Conservation (phyloP, 2,888 invertebrate genomes). For the Cerceris rybyensis region DNA sequence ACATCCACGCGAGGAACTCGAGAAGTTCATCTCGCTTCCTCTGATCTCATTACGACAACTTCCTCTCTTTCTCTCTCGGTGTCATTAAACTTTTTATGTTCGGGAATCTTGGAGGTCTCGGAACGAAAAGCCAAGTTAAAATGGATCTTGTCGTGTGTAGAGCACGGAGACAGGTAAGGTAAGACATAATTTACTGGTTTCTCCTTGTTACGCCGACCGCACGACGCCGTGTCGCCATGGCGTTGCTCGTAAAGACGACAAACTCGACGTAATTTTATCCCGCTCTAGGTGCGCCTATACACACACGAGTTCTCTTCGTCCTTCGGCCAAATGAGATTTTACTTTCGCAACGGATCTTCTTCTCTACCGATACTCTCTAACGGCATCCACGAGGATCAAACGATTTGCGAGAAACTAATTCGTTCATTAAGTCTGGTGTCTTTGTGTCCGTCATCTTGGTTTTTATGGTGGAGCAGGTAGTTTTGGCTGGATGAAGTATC, state of each 20-base stretch:
- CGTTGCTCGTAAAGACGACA: conserved; percentile 72
- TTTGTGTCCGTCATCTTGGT: background rate
- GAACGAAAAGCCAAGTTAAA: conserved; percentile 33
- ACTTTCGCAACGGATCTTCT: conserved; percentile 49
- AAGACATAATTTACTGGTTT: conserved; percentile 73
- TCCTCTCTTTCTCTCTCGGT: background rate
- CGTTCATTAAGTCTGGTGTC: conserved; percentile 12
- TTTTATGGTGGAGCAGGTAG: background rate
- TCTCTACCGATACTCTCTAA: conserved; percentile 30
- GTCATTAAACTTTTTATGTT: conserved; percentile 43
- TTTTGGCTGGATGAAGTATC: too few relatives aligned
- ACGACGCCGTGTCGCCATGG: conserved; percentile 61
- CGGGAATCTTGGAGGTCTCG: conserved; percentile 19
- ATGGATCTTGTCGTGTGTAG: conserved; percentile 44
- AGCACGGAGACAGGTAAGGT: conserved; percentile 47
- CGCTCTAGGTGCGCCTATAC: conserved; percentile 47
- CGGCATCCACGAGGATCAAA: conserved; percentile 27
- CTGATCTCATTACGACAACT: background rate
- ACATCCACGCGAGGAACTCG: background rate
- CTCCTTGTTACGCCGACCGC: conserved; percentile 67
- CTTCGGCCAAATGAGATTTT: conserved; percentile 74
- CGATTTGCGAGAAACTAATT: background rate
- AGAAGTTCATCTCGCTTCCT: background rate
- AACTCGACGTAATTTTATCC: conserved; percentile 74
- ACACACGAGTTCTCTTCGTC: conserved; percentile 39